These are phyloP conservation scores for Rhynchomys soricoides DNA, from an alignment of 2,113 vertebrate species.

Conservation along the genomic window DNA sequence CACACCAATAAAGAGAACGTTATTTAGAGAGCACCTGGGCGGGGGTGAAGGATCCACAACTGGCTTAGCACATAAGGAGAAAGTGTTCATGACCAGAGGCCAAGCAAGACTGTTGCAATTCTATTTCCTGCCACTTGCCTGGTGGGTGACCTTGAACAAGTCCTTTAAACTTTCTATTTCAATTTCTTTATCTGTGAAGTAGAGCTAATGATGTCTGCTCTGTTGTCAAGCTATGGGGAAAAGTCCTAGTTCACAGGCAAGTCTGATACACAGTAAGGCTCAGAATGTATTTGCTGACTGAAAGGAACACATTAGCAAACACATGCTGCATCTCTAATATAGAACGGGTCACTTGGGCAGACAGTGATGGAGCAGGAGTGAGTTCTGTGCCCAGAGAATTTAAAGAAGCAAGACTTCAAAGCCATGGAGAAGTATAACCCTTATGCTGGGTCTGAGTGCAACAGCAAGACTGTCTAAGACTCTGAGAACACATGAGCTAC, in stretches of 20 bases:
- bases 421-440: neutral
- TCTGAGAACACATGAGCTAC: neutral
- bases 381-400: neutral
- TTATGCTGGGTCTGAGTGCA: neutral
- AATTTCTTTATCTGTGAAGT: neutral
- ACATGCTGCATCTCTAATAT: neutral
- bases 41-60: neutral
- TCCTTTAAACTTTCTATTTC: neutral
- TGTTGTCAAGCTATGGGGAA: neutral
- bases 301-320: neutral
- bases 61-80: neutral
- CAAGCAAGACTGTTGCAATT: neutral
- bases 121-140: neutral
- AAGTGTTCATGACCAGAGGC: neutral
- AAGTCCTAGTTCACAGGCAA: conserved; percentile 10
- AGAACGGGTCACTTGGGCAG: neutral
- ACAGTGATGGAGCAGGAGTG: neutral
- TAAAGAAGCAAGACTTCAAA: neutral
- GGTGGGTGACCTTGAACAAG: neutral
- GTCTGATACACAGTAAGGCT: neutral
- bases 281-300: neutral
- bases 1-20: neutral
- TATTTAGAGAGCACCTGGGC: neutral
- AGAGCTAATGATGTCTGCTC: neutral
- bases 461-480: neutral